Evolutionary conservation across 2,797 vertebrate species (phyloP).

Genomic region (Propithecus perrieri): DNA sequence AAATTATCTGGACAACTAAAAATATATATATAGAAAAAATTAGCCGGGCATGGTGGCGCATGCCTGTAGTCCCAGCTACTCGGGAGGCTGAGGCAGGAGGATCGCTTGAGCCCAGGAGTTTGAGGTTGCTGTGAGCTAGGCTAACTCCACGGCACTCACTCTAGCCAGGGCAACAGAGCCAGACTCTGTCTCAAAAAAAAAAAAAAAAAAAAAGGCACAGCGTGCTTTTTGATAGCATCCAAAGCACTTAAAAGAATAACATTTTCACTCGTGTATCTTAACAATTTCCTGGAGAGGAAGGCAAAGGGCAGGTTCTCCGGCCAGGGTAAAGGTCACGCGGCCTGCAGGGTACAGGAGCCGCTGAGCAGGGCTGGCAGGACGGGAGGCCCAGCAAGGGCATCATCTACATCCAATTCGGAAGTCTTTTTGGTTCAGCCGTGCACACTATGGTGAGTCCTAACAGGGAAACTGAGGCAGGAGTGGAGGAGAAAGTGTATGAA

Average conservation of each 20-base stretch:
- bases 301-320: neutral
- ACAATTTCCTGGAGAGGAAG: neutral
- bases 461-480: neutral
- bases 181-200: too few relatives aligned
- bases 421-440: neutral
- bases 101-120: too few relatives aligned
- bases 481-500: fast-evolving
- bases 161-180: too few relatives aligned
- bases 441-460: fast-evolving
- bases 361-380: neutral
- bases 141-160: too few relatives aligned
- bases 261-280: neutral
- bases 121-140: too few relatives aligned
- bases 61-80: too few relatives aligned
- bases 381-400: neutral
- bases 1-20: too few relatives aligned
- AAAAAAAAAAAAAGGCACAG: too few relatives aligned
- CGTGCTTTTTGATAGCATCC: fast-evolving
- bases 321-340: fast-evolving
- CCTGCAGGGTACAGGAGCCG: neutral
- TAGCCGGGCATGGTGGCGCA: too few relatives aligned
- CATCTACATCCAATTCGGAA: too few relatives aligned
- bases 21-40: too few relatives aligned
- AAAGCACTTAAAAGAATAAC: neutral
- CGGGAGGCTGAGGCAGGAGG: too few relatives aligned